These are phyloP conservation scores for Neogale vison DNA, from an alignment of 2,113 vertebrate genomes.

Conservation along the genomic window DNA sequence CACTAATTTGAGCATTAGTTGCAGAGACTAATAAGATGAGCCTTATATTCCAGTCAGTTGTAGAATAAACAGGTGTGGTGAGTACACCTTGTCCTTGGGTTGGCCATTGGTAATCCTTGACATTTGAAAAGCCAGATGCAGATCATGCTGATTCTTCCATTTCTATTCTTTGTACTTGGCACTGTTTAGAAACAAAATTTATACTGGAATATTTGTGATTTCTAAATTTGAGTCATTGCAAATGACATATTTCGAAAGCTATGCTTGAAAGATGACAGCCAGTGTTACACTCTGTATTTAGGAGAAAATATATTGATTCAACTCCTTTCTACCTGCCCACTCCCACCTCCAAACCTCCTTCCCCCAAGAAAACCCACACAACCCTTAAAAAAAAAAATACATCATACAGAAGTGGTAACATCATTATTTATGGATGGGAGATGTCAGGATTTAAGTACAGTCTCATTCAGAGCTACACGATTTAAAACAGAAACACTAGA, in stretches of 20 bases:
- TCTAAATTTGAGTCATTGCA: background rate
- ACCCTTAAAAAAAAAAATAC: background rate
- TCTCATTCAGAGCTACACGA: background rate
- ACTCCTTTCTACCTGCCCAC: background rate
- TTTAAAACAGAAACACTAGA: background rate
- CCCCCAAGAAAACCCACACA: background rate
- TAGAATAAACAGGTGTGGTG: background rate
- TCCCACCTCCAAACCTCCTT: rapidly evolving
- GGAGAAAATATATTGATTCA: background rate
- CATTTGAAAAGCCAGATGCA: background rate
- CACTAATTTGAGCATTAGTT: background rate
- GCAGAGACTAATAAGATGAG: background rate
- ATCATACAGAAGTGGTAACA: background rate
- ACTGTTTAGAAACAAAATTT: background rate
- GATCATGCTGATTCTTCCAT: background rate
- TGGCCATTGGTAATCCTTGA: background rate
- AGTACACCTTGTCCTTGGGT: background rate
- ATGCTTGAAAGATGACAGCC: background rate
- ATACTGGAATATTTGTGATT: background rate
- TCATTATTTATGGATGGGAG: background rate
- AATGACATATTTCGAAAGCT: background rate
- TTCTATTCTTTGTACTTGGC: background rate
- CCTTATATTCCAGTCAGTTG: background rate
- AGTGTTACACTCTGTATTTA: background rate
- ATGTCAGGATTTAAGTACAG: background rate